Evolutionary conservation across 2,888 invertebrate genomes (phyloP), one percentile per base, ranked within the genome.

Genomic region (Eupithecia insigniata): DNA sequence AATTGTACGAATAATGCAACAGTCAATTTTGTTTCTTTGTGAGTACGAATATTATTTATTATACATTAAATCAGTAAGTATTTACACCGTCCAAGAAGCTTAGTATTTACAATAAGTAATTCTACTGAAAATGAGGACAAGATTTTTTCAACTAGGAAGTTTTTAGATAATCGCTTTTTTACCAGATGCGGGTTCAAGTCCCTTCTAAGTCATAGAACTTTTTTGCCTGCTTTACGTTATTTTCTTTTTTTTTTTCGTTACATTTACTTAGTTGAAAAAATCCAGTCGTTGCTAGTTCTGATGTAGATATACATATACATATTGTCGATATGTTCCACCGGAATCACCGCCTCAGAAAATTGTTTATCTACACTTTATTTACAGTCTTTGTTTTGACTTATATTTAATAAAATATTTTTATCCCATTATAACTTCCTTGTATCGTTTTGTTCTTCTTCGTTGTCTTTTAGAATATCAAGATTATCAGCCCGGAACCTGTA

Each of bases 281-380:
- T 69, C 69, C 16, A 14, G 1, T 36, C 5, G 58, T 39, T 71
- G 36, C 26, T 60, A 8, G 55, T 79, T 80, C 36, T 43, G 36
- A 22, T 79, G 78, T 79, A 72, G 79, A 80, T 69, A 79, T 67
- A 91, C 93, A 93, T 93, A 80, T 69, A 79, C 66, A 91, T 93
- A 93, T 93, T 93, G 93, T 93, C 93, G 87, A 90, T 89, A 90
- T 92, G 92, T 90, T 93, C 93, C 93, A 88, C 89, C 82, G 82
- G 88, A 88, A 89, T 89, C 84, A 84, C 87, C 88, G 86, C 87
- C 85, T 88, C 81, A 84, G 81, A 83, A 86, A 85, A 84, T 85
- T 71, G 71, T 80, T 82, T 73, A 74, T 77, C 85, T 86, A 84
- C 82, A 87, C 81, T 83, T 88, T 92, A 92, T 92, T 82, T 92